Evolutionary conservation across 2,797 vertebrate species (phyloP).

Genomic region (Notamacropus eugenii): DNA sequence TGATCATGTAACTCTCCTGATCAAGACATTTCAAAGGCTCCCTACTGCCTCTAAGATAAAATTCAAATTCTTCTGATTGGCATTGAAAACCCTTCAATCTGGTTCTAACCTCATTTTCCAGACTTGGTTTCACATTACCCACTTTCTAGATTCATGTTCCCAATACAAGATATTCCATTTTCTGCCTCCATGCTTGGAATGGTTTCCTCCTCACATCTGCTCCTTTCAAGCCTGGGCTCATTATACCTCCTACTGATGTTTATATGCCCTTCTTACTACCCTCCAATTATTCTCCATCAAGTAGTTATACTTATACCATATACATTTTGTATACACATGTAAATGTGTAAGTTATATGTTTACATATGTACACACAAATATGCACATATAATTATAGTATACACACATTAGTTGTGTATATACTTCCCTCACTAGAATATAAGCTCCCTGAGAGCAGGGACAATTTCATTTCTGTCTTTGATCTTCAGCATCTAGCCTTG

Average conservation of each 20-base stretch:
- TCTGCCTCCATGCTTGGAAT: not conserved
- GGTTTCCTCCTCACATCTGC: not conserved
- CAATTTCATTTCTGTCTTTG: not conserved
- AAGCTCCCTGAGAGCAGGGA: not conserved
- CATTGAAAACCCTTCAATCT: not conserved
- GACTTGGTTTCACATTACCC: not conserved
- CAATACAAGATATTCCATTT: not conserved
- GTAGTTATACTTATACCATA: not conserved
- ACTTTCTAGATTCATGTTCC: not conserved
- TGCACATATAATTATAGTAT: not conserved
- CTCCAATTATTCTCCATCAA: not conserved
- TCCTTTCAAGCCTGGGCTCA: not conserved
- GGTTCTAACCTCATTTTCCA: not conserved
- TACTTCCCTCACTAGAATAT: not conserved
- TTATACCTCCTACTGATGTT: not conserved
- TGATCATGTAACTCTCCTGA: not conserved
- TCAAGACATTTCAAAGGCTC: not conserved
- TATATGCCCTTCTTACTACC: not conserved
- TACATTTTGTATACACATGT: not conserved
- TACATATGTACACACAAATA: not conserved
- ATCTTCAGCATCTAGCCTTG: not conserved
- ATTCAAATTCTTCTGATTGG: not conserved
- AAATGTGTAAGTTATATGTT: not conserved
- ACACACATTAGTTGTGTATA: no score
- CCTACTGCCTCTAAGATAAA: not conserved